A percentile compares a stretch with the other conserved stretches of the same genome.
These are phyloP conservation scores for Reticulitermes lucifugus DNA, from an alignment of 2,888 invertebrate genomes.

Conservation along the genomic window DNA sequence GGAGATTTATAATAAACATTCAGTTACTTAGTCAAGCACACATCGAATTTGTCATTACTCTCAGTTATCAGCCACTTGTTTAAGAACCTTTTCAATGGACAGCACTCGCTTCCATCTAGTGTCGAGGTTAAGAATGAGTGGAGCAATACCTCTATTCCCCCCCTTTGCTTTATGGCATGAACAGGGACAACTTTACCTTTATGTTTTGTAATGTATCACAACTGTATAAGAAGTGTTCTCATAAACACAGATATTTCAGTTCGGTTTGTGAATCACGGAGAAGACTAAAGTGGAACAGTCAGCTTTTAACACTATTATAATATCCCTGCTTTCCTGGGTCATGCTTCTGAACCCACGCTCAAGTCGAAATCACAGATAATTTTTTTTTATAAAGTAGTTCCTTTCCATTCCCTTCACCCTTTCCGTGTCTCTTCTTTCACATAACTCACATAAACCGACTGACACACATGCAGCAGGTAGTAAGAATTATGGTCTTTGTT, in stretches of 20 bases:
- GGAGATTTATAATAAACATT: no score
- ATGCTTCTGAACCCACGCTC: neutral
- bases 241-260: neutral
- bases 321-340: neutral
- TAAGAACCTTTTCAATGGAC: no score
- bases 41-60: no score
- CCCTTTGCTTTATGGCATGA: no score
- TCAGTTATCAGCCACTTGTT: no score
- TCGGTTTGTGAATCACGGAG: neutral
- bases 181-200: no score
- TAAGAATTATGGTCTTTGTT: neutral
- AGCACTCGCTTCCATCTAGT: no score
- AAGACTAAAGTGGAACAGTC: neutral
- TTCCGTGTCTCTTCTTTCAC: neutral
- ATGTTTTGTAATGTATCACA: no score
- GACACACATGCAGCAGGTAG: constrained; percentile 12
- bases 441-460: constrained; percentile 29
- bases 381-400: neutral
- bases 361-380: neutral
- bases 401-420: neutral
- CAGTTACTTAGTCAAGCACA: no score
- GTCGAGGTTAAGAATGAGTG: no score
- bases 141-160: no score
- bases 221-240: neutral
- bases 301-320: neutral